phyloP scores from a whole-genome alignment of 2,888 invertebrate species.

The Lithophane ornitopus region DNA sequence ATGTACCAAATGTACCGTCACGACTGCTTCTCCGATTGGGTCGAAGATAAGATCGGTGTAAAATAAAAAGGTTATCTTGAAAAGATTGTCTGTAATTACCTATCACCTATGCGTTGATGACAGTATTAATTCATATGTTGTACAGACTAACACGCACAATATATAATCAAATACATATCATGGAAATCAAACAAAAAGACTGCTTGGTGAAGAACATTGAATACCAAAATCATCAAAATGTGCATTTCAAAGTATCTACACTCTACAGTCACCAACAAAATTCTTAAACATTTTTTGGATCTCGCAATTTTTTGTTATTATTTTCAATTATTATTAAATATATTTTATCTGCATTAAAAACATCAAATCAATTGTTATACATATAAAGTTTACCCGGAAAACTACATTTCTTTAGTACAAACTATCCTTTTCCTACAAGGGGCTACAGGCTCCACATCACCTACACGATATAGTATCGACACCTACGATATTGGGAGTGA shows the following conservation, averaged over 20 bases:
- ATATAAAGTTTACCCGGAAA: background rate
- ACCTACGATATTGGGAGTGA: constrained; percentile 56
- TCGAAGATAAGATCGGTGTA: constrained; percentile 27
- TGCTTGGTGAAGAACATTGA: background rate
- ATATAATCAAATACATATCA: background rate
- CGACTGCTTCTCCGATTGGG: constrained; percentile 15
- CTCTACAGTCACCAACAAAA: constrained; percentile 16
- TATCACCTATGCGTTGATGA: constrained; percentile 10
- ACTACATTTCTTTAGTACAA: background rate
- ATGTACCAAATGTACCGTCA: constrained; percentile 22
- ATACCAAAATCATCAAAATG: background rate
- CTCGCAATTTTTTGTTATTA: background rate
- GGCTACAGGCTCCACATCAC: constrained; percentile 8
- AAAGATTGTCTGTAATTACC: constrained; percentile 22
- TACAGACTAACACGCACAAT: too few species aligned
- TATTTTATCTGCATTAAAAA: too few species aligned
- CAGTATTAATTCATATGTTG: background rate
- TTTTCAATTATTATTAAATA: background rate
- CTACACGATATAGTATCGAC: constrained; percentile 43
- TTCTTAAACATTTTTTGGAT: background rate
- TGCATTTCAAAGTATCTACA: background rate
- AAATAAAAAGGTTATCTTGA: constrained; percentile 6
- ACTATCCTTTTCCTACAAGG: background rate
- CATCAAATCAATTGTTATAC: too few species aligned
- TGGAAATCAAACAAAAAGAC: background rate